A percentile compares a stretch with the other conserved stretches of the same genome.
Evolutionary conservation across 1,140 invertebrate species (phyloP).

Genomic region (Drosophila equinoxialis): DNA sequence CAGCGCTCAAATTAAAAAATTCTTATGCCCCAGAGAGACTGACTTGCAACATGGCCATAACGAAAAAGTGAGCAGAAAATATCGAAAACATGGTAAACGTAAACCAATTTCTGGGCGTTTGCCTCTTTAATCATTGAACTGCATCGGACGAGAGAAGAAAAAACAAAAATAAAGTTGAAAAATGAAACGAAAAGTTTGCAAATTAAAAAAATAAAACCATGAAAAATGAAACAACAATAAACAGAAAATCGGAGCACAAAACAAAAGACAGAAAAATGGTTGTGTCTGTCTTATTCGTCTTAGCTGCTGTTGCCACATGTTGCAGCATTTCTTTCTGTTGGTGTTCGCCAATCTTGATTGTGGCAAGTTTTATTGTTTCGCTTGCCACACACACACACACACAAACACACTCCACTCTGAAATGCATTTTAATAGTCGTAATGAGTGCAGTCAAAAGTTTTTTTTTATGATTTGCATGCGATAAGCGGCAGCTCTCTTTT

Average conservation of each 20-base stretch:
- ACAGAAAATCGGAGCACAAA: constrained; percentile 40
- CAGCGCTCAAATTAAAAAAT: constrained; percentile 72
- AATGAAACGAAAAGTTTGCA: constrained; percentile 74
- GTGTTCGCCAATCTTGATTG: constrained; percentile 66
- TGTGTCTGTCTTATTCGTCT: constrained; percentile 25
- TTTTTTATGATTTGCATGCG: constrained; percentile 72
- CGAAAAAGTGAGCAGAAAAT: constrained; percentile 55
- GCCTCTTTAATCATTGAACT: constrained; percentile 80
- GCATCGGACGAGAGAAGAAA: constrained; percentile 54
- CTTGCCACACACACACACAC: constrained; percentile 43
- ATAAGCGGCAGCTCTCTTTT: constrained; percentile 49
- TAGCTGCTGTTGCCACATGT: constrained; percentile 69
- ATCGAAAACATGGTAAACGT: constrained; percentile 48
- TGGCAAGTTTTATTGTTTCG: constrained; percentile 64
- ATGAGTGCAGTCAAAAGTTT: constrained; percentile 47
- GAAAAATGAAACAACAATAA: constrained; percentile 54
- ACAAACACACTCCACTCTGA: background rate
- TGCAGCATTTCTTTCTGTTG: constrained; percentile 71
- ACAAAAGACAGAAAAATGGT: constrained; percentile 71
- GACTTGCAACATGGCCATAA: constrained; percentile 69
- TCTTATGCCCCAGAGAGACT: constrained; percentile 57
- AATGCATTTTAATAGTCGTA: constrained; percentile 51
- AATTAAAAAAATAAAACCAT: constrained; percentile 63
- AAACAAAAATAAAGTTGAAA: constrained; percentile 24
- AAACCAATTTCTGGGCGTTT: constrained; percentile 77